Evolutionary conservation across 2,797 vertebrate genomes (phyloP), one percentile per base, ranked within the genome.

Genomic region (Argyrosomus regius): DNA sequence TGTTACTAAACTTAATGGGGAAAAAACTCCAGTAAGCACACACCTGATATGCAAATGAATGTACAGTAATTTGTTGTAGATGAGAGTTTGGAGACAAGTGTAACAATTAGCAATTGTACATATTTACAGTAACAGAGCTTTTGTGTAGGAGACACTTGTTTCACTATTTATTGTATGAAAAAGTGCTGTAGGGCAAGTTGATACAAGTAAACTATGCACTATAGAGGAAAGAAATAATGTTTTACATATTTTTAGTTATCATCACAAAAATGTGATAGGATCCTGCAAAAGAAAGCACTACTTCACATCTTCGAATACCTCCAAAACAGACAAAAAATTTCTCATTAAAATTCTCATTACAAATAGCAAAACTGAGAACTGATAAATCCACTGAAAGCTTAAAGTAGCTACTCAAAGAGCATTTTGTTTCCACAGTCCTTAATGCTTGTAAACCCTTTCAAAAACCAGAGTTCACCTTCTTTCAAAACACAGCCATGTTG

Each of bases 401-500:
- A 20, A 16, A 69, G 64, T 6, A 45, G 53, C 61, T 65, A 31
- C 43, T 49, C 59, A 28, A 41, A 68, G 43, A 49, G 26, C 22
- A 26, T 61, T 71, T 61, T 72, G 17, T 76, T 59, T 79, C 62
- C 26, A 26, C 54, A 31, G 24, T 67, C 26, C 52, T 75, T n/a
- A 48, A 64, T 71, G 49, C 56, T 78, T 85, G 72, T 22, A 68
- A 53, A 52, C 53, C 50, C 49, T 73, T 73, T 61, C 26, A 35
- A 81, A 85, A 20, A 17, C 0, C 45, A 80, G 57, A 67, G 48
- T 67, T 73, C 81, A 75, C 75, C 75, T 77, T 65, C 77, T 88
- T 79, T 80, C 58, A 75, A 81, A 89, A 81, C 72, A 78, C 78
- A 67, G 56, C 43, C 71, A 58, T 79, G 71, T 78, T 74, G 72